Evolutionary conservation across 1,140 invertebrate species (phyloP).

Genomic region (Macrobrachium nipponense): DNA sequence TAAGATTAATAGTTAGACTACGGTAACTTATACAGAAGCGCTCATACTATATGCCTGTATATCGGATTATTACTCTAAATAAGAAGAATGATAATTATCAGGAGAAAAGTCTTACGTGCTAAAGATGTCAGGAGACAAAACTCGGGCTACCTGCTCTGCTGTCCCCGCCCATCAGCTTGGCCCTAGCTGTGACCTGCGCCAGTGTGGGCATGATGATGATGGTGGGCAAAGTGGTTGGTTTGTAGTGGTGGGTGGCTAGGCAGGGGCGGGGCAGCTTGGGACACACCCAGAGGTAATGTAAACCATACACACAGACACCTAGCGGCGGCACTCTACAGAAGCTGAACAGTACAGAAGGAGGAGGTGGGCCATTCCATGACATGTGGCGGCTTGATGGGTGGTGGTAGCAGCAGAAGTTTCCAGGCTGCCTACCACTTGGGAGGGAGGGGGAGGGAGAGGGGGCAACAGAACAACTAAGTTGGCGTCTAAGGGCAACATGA

Average conservation of each 20-base stretch:
- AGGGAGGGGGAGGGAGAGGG: slow-evolving; percentile 6
- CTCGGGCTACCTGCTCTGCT: slow-evolving; percentile 33
- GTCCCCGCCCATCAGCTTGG: slow-evolving; percentile 26
- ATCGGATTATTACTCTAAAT: slow-evolving; percentile 64
- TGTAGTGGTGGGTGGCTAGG: slow-evolving; percentile 30
- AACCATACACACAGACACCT: slow-evolving; percentile 60
- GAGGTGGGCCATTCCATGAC: slow-evolving; percentile 39
- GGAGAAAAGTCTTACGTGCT: slow-evolving; percentile 65
- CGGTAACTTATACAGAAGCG: slow-evolving; percentile 65
- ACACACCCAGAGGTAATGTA: slow-evolving; percentile 42
- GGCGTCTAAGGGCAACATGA: slow-evolving; percentile 16
- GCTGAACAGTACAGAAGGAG: slow-evolving; percentile 57
- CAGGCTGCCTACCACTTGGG: no score
- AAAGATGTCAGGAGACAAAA: slow-evolving; percentile 64
- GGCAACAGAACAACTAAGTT: slow-evolving; percentile 51
- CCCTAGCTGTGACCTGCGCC: not conserved
- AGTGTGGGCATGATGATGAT: slow-evolving; percentile 7
- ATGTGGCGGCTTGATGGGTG: slow-evolving; percentile 34
- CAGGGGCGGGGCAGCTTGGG: slow-evolving; percentile 31
- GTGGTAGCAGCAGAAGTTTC: no score
- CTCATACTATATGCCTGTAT: slow-evolving; percentile 62
- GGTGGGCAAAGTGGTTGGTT: slow-evolving; percentile 35
- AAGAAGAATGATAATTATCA: slow-evolving; percentile 63
- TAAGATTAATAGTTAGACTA: slow-evolving; percentile 66
- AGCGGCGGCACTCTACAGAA: slow-evolving; percentile 49